Evolutionary conservation across 2,113 vertebrate genomes (phyloP).

Genomic region (Saccopteryx bilineata): DNA sequence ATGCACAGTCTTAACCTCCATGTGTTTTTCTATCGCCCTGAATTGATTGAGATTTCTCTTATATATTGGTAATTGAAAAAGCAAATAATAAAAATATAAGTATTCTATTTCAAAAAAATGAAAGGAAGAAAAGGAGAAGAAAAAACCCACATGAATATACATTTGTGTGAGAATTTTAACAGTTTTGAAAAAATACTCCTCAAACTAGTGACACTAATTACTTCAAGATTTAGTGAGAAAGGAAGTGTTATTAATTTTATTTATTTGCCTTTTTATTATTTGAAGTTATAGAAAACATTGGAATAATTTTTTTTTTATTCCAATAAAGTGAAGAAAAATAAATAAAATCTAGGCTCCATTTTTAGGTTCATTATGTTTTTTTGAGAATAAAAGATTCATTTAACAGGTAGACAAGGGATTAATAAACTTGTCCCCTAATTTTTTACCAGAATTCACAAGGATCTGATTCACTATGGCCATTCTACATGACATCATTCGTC

Average conservation of each 20-base stretch:
- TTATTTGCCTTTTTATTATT: conserved; percentile 34
- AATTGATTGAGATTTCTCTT: conserved; percentile 15
- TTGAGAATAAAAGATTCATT: conserved; percentile 49
- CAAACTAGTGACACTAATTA: background rate
- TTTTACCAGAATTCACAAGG: background rate
- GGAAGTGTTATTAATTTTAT: background rate
- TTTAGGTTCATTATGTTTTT: conserved; percentile 15
- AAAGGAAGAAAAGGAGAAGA: background rate
- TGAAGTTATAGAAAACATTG: conserved; percentile 37
- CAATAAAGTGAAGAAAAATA: conserved; percentile 22
- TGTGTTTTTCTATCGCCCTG: background rate
- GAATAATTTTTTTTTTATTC: conserved; percentile 15
- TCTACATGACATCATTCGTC: background rate
- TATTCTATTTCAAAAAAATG: background rate
- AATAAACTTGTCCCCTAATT: conserved; percentile 5
- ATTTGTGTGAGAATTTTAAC: background rate
- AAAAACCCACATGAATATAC: background rate
- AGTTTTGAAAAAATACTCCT: background rate
- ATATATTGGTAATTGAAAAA: background rate
- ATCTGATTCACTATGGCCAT: background rate
- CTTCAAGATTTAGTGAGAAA: background rate
- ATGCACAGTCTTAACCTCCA: background rate
- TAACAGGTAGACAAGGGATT: conserved; percentile 39
- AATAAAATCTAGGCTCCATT: background rate
- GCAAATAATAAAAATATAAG: conserved; percentile 2